Base-by-base conservation (phyloP, 2,888 invertebrate genomes). In the Meiosimyza decipiens region DNA sequence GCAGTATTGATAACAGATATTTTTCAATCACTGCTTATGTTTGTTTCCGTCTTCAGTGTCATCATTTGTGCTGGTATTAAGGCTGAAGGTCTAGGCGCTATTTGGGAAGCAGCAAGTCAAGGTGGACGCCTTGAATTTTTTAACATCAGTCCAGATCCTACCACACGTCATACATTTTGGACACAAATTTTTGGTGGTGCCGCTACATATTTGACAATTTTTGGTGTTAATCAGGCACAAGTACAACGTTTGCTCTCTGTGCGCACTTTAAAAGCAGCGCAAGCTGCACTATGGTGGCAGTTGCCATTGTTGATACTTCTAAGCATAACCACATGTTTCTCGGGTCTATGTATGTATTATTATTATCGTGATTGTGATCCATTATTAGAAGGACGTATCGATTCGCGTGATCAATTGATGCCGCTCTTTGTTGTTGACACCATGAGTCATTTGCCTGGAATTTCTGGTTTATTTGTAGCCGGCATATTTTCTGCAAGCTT, bases 401-500 rank as follows among this genome's bases (percentile, higher is more conserved):
- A 84, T 33, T 90, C 91, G 18, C 82, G 90, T 18, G 95, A 95
- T 85, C 95, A 97, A 87, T 85, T 94, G 66, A 92, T 95, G 93
- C 94, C 94, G 0, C 89, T 91, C 71, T 95, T 92, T 83, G 94
- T 94, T 22, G 91, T 94, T 76, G 92, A 94, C 76, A 91, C 91
- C 0, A 91, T 97, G 92, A 88, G 90, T 0, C 82, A 89, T 65
- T 87, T 91, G 67, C 94, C 95, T 0, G 97, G 97, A 0, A 82
- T 98, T 22, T 91, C 96, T 0, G 98, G 98, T 0, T 89, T 98
- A 28, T 97, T 97, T 83, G 93, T 97, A 0, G 95, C 97, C 6
- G 94, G 97, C 4, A 93, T 98, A 74, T 96, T 97, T 84, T 95
- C 95, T 79, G 97, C 95, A 0, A 94, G 96, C 0, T 88, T 97